phyloP scores from a whole-genome alignment of 2,797 vertebrate species.

The Stomatorhinus walkeri region DNA sequence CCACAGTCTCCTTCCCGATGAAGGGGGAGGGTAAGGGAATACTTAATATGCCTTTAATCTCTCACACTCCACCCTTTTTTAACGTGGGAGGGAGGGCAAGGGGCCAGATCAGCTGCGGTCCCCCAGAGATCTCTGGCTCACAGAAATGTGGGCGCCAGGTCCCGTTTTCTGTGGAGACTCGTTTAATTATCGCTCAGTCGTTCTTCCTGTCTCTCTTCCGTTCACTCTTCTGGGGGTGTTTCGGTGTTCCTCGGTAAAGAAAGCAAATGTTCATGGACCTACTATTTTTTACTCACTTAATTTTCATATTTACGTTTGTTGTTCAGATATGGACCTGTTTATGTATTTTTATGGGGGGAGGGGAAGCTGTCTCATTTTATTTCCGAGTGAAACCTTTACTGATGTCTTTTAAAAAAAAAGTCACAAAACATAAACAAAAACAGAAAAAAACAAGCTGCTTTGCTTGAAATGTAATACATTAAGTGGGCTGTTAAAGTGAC shows the following conservation, averaged over 20 bases:
- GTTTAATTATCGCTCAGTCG: slow-evolving; percentile 26
- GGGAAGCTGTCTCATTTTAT: slow-evolving; percentile 35
- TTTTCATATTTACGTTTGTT: slow-evolving; percentile 45
- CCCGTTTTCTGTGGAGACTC: background rate
- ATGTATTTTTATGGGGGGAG: slow-evolving; percentile 36
- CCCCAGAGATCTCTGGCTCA: background rate
- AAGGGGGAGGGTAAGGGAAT: background rate
- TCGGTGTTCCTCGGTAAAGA: slow-evolving; percentile 20
- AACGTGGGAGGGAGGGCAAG: background rate
- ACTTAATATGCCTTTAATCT: background rate
- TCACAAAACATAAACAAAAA: slow-evolving; percentile 33
- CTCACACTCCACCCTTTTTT: background rate
- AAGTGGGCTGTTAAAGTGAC: slow-evolving; percentile 51
- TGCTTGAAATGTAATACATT: slow-evolving; percentile 47
- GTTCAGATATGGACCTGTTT: slow-evolving; percentile 55
- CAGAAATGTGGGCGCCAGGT: background rate
- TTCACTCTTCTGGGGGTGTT: slow-evolving; percentile 20
- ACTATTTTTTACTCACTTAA: slow-evolving; percentile 30
- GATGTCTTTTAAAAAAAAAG: slow-evolving; percentile 36
- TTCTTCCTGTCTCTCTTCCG: slow-evolving; percentile 29
- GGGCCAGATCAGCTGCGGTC: background rate
- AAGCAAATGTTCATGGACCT: slow-evolving; percentile 30
- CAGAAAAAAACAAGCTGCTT: slow-evolving; percentile 47
- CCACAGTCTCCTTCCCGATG: background rate
- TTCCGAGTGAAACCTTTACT: slow-evolving; percentile 37